Conservation (phyloP, 2,797 vertebrate genomes). For the Etheostoma nigrum region DNA sequence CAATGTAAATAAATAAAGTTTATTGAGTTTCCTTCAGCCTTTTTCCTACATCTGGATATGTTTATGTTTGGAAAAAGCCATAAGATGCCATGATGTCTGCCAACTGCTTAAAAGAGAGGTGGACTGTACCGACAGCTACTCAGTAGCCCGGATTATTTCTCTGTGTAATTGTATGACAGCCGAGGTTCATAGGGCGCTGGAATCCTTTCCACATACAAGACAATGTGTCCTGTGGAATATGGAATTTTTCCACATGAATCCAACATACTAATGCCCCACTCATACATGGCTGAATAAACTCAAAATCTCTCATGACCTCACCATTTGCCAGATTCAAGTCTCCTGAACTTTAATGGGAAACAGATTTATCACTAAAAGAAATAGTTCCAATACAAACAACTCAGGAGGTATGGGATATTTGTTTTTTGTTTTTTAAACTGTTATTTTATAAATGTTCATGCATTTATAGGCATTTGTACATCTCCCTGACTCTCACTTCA, state of each 20-base stretch:
- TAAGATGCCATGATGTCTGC: conserved; percentile 13
- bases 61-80: conserved; percentile 29
- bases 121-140: not conserved
- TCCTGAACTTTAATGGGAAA: conserved; percentile 13
- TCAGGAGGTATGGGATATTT: not conserved
- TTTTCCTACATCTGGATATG: conserved; percentile 31
- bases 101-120: conserved; percentile 13
- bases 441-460: not conserved
- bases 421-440: not conserved
- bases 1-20: not conserved
- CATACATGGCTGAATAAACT: not conserved
- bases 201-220: conserved; percentile 10
- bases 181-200: conserved; percentile 1
- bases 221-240: conserved; percentile 10
- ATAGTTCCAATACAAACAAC: not conserved
- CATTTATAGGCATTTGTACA: not conserved
- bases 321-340: not conserved
- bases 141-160: not conserved
- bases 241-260: not conserved
- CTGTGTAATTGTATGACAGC: conserved; percentile 15
- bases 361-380: not conserved
- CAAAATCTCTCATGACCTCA: not conserved
- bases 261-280: not conserved
- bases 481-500: not conserved
- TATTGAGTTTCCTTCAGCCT: conserved; percentile 1